Base-by-base conservation (phyloP, 2,888 invertebrate genomes). In the Linnaemya tessellans region DNA sequence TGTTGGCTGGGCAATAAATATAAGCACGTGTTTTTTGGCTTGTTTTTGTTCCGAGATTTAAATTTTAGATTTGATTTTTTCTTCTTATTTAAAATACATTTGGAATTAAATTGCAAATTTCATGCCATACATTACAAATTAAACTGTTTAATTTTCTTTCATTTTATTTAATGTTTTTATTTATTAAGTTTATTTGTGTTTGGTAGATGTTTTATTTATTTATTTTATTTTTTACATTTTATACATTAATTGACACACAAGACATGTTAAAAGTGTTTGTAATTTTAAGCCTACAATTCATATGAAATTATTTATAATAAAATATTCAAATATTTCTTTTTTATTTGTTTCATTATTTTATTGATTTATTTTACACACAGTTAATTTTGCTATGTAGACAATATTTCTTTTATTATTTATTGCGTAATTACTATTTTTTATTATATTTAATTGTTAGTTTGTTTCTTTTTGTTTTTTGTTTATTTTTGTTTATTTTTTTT, bases 241-340 rank as follows among this genome's bases (percentile, higher is more conserved):
- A 75, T 80, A 85, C 85, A 85, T 82, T 85, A 85, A 85, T 85
- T 85, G 85, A 85, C 85, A 85, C 85, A 85, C 62, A 85, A 82
- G 85, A 85, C 82, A 85, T 83, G 75, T 78, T 85, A 70, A 41
- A 78, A 74, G 78, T 78, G 77, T 60, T 70, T 83, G 35, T 79
- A 46, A 46, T 75, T 68, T 82, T 75, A 81, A 85, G 74, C 70
- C 74, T 81, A 81, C 56, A 85, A 70, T 82, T 75, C 56, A 79
- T 70, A 70, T 22, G 65, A 64, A 79, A 75, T 85, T 68, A 78
- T 74, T 56, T 58, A 38, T 75, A 81, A 67, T 74, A 74, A 74
- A 80, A 74, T 67, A 74, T 74, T 60, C 15, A 65, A 65, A 71
- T 71, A 58, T 20, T 49, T 49, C 51, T 70, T 56, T 60, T 41